Evolutionary conservation across 2,888 invertebrate species (phyloP).

Genomic region (Neoascia interrupta): DNA sequence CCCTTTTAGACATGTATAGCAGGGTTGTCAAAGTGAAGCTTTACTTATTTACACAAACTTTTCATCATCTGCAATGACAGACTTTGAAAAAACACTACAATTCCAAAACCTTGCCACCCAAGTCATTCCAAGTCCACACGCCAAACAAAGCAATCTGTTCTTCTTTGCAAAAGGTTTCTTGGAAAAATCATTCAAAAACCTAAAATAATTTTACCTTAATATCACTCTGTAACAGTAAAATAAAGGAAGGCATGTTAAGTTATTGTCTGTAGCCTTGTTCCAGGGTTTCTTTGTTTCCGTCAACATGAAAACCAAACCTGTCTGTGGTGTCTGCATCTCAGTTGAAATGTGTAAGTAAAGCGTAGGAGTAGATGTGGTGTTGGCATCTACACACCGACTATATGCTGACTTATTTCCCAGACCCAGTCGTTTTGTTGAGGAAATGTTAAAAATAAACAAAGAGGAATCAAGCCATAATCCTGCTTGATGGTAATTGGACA

Average conservation of each 20-base stretch:
- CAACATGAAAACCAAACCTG: constrained; percentile 20
- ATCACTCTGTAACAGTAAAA: constrained; percentile 30
- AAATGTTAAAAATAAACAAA: constrained; percentile 10
- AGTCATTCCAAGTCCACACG: neutral
- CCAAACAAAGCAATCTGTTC: constrained; percentile 10
- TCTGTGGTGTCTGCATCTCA: neutral
- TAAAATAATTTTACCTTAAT: constrained; percentile 51
- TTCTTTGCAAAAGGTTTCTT: constrained; percentile 14
- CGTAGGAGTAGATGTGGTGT: constrained; percentile 48
- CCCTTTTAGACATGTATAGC: too few relatives aligned
- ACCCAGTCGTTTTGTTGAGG: constrained; percentile 44
- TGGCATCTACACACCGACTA: constrained; percentile 53
- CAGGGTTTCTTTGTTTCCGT: constrained; percentile 43
- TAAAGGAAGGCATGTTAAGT: constrained; percentile 8
- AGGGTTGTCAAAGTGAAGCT: too few relatives aligned
- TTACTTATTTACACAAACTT: too few relatives aligned
- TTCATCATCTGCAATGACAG: too few relatives aligned
- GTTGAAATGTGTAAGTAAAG: neutral
- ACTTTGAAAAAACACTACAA: too few relatives aligned
- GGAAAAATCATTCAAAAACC: constrained; percentile 8
- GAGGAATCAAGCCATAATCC: too few relatives aligned
- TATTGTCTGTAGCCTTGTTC: too few relatives aligned
- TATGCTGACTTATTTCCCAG: constrained; percentile 35
- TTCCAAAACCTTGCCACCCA: constrained; percentile 25
- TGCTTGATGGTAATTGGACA: too few relatives aligned